Evolutionary conservation across 2,797 vertebrate species (phyloP), one percentile per base, ranked within the genome.

Genomic region (Cossypha niveicapilla): DNA sequence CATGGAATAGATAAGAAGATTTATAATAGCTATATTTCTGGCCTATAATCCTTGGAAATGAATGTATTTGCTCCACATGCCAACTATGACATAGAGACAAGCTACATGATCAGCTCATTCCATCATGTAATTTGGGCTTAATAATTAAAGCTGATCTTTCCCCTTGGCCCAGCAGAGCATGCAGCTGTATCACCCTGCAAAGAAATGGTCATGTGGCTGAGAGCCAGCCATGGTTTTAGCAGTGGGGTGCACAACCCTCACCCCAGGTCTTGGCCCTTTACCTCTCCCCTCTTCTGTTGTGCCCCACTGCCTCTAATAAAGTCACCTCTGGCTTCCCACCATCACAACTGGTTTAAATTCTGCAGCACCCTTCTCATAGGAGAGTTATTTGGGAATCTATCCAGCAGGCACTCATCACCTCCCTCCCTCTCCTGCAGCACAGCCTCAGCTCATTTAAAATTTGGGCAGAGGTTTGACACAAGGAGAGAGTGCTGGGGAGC

Each of bases 1-100:
- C n/a, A 3, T 92, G 78, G 86, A 87, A 87, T n/a, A 94, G 90
- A 96, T 94, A 95, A 92, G 83, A 87, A 86, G 74, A 94, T 95
- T 95, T 95, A 94, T 74, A 82, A 90, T 60, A 91, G 57, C 67
- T 86, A 65, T 25, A 60, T 94, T 88, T 92, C 80, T 94, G 86
- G 74, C 25, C 80, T 39, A 34, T 79, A 92, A 79, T 88, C 77
- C 73, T 72, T 90, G 62, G 73, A 88, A 92, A 90, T 18, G 1
- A 3, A 0, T 75, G 30, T 9, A 41, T 82, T 85, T 86, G 42
- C 32, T 86, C 42, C 0, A 0, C 13, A 17, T 74, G 92, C 90
- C 94, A 96, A 7, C 78, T 88, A 65, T 92, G 88, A 94, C 90
- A 93, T 19, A 90, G 48, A 71, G 34, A 63, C 1, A 0, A 87